Percentiles rank a stretch among this genome's conserved stretches.
Conservation (phyloP, 2,797 vertebrate genomes). For the Streptopelia turtur region DNA sequence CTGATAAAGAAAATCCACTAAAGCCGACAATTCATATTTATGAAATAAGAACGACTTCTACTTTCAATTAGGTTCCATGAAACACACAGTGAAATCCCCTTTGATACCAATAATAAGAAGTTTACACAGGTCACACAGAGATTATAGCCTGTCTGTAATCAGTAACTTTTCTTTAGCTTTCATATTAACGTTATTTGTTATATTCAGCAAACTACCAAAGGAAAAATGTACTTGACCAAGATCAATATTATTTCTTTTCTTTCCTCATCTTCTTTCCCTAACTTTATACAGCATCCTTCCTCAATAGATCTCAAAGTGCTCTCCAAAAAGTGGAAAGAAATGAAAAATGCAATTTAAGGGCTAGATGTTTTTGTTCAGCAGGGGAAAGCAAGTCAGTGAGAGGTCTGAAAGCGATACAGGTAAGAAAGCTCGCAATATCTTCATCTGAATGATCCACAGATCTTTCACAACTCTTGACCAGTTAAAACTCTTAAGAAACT, state of each 20-base stretch:
- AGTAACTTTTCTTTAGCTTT: not conserved
- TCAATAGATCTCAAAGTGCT: not conserved
- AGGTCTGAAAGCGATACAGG: not conserved
- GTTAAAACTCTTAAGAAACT: not conserved
- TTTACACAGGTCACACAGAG: not conserved
- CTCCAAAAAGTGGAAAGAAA: not conserved
- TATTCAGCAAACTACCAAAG: not conserved
- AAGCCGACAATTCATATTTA: not conserved
- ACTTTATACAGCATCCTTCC: not conserved
- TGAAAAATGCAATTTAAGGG: not conserved
- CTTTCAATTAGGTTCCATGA: not conserved
- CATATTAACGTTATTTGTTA: not conserved
- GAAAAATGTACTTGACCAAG: not conserved
- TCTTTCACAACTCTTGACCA: not conserved
- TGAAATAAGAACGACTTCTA: not conserved
- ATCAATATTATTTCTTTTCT: not conserved
- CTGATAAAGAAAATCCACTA: not conserved
- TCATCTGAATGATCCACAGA: not conserved
- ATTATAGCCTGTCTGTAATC: not conserved
- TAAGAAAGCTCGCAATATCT: not conserved
- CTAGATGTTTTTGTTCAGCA: not conserved
- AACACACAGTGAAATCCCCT: not conserved
- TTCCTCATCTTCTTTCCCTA: not conserved
- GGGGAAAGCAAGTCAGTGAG: not conserved
- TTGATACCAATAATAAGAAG: not conserved